phyloP scores from a whole-genome alignment of 2,797 vertebrate species.

The Acestrorhynchus altus region DNA sequence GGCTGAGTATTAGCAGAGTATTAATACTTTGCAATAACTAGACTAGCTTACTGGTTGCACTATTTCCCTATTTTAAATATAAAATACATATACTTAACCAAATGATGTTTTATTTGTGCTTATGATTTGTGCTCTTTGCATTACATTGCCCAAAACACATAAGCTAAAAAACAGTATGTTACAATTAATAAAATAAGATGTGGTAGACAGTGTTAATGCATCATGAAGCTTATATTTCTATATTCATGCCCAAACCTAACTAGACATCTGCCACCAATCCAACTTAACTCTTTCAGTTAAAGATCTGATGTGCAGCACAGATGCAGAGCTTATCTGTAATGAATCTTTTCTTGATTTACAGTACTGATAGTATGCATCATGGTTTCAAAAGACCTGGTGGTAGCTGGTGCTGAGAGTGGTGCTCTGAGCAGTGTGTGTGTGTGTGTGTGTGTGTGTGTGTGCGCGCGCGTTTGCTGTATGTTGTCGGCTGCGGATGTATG shows the following conservation, averaged over 20 bases:
- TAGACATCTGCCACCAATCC: not conserved
- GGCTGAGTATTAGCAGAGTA: too few relatives aligned
- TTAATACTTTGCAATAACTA: too few relatives aligned
- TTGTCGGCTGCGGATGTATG: constrained; percentile 45
- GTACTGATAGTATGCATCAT: constrained; percentile 38
- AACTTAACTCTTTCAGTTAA: not conserved
- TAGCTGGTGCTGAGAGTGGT: not conserved
- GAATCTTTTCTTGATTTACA: constrained; percentile 21
- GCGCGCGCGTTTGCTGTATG: constrained; percentile 7
- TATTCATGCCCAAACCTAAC: not conserved
- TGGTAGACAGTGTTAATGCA: not conserved
- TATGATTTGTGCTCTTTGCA: not conserved
- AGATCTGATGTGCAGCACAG: constrained; percentile 19
- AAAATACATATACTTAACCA: not conserved
- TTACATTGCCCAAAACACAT: too few relatives aligned
- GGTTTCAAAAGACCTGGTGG: constrained; percentile 29
- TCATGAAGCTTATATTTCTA: not conserved
- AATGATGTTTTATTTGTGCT: not conserved
- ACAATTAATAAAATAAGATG: not conserved
- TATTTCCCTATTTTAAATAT: too few relatives aligned
- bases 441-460: constrained; percentile 11
- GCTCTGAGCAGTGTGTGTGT: not conserved
- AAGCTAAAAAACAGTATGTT: not conserved
- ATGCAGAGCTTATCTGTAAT: constrained; percentile 7
- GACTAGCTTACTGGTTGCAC: not conserved